Base-by-base conservation (phyloP, 2,888 invertebrate genomes). In the Sympetrum striolatum region DNA sequence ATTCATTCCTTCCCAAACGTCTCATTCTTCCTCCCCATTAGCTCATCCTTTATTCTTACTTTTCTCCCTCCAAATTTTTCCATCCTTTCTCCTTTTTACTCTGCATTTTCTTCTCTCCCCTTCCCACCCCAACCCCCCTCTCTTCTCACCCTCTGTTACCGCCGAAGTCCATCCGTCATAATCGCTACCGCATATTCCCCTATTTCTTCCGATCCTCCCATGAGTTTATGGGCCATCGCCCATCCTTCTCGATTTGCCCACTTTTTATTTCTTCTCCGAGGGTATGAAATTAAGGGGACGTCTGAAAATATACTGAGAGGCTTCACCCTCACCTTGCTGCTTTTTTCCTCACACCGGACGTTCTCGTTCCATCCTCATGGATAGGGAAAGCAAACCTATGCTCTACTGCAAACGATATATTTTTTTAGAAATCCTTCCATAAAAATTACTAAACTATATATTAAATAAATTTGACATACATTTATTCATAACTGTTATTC, bases 211-310 rank as follows among this genome's bases (percentile, higher is more conserved):
- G 60, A 58, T 58, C 60, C 37, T 60, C 60, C 60, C 73, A 73
- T 31, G 25, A 73, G 86, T 86, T 86, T 86, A 86, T 60, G 86
- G 60, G 37, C 86, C 86, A 86, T 86, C 86, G 86, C 58, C 86
- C 86, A 37, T 35, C 86, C 58, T 64, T 86, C 58, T 60, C 58
- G 82, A 58, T 60, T 58, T 60, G 60, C 18, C 58, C n/a, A 35
- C n/a, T 86, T 86, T 39, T 64, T 73, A 73, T 73, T 73, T 73
- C 31, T 73, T 31, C 14, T 64, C 64, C 73, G 25, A 44, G 53
- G 73, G 73, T 25, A 14, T 31, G 73, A 73, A 73, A 73, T 25
- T 31, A 73, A 25, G 25, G 73, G 25, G 31, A 18, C 44, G 44
- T 53, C 18, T 18, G 18, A 53, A 53, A 53, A 18, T 53, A 18